Evolutionary conservation across 1,140 invertebrate species (phyloP).

Genomic region (Nasonia longicornis): DNA sequence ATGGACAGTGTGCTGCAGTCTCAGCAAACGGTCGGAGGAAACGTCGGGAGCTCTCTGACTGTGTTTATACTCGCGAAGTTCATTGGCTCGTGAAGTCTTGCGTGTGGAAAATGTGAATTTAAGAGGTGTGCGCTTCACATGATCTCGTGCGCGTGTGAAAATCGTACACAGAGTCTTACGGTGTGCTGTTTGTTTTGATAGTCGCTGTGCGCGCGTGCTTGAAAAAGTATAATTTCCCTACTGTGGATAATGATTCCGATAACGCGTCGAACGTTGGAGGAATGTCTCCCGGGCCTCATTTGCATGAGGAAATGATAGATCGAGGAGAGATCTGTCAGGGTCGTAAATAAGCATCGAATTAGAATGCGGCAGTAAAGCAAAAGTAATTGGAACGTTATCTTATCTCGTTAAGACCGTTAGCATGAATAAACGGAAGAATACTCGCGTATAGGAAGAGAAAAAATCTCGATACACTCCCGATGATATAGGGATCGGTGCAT

Average conservation of each 20-base stretch:
- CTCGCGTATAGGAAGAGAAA: background rate
- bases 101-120: background rate
- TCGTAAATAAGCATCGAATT: background rate
- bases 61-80: background rate
- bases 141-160: background rate
- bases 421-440: background rate
- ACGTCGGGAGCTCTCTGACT: background rate
- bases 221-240: no score
- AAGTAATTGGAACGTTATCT: background rate
- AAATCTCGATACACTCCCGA: background rate
- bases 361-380: background rate
- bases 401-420: background rate
- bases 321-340: background rate
- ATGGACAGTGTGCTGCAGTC: conserved; percentile 22
- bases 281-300: no score
- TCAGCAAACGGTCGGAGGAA: conserved; percentile 9
- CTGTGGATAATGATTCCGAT: no score
- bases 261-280: no score
- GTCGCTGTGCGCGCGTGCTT: no score
- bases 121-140: background rate
- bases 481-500: background rate
- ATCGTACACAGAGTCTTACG: background rate
- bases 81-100: background rate
- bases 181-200: no score
- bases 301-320: no score